phyloP scores from a whole-genome alignment of 2,797 vertebrate species.

The Spheniscus humboldti region DNA sequence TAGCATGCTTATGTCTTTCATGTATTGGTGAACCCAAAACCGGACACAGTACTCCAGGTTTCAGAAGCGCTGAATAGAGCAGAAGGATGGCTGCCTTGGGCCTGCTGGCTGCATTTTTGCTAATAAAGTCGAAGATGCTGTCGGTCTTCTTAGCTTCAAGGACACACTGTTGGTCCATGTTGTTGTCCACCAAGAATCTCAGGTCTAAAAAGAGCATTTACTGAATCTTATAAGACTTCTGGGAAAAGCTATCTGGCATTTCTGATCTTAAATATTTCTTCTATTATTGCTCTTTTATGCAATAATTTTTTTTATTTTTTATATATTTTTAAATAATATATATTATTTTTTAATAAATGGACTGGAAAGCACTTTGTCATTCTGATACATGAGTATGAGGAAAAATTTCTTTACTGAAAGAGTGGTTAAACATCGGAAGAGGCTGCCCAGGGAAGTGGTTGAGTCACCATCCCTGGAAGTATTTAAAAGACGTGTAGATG shows the following conservation, averaged over 20 bases:
- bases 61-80: neutral
- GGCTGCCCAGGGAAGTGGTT: too few species aligned
- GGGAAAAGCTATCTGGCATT: neutral
- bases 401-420: too few species aligned
- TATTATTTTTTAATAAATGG: neutral
- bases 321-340: too few species aligned
- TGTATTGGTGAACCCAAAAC: neutral
- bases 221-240: neutral
- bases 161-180: neutral
- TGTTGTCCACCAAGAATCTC: neutral
- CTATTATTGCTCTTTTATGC: neutral
- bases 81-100: neutral
- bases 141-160: neutral
- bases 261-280: neutral
- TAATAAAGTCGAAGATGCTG: neutral
- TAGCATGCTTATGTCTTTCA: neutral
- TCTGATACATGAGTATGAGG: neutral
- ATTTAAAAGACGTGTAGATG: too few species aligned
- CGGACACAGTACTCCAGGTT: neutral
- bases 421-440: too few species aligned
- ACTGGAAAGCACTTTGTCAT: neutral
- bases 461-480: too few species aligned
- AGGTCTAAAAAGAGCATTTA: neutral
- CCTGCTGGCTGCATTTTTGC: neutral
- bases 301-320: too few species aligned